These are phyloP conservation scores for Adela reaumurella DNA, from an alignment of 2,888 invertebrate genomes.

Conservation along the genomic window DNA sequence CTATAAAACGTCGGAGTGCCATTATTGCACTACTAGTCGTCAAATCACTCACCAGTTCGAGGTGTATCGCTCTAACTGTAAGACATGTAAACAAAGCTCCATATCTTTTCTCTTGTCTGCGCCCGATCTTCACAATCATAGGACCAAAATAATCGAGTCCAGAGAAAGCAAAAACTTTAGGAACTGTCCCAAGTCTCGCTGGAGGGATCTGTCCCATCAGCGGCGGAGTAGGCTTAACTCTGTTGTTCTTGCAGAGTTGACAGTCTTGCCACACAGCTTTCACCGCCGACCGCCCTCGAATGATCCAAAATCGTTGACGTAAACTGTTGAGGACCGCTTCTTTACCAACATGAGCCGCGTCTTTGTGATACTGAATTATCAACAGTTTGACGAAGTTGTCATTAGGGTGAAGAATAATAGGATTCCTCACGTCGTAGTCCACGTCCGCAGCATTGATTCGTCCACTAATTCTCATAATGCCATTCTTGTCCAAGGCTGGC, in stretches of 20 bases:
- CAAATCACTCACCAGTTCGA: constrained; percentile 3
- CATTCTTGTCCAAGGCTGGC: background rate
- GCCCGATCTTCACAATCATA: constrained; percentile 1
- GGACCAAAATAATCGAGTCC: background rate
- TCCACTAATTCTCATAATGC: constrained; percentile 1
- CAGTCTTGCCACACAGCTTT: constrained; percentile 1
- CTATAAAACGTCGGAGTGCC: constrained; percentile 9
- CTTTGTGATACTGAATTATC: constrained; percentile 3
- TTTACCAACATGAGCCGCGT: constrained; percentile 4
- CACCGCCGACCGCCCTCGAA: constrained; percentile 3
- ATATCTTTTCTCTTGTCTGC: constrained; percentile 5
- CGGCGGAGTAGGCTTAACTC: constrained; percentile 1
- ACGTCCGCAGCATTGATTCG: background rate
- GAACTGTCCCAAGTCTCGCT: background rate
- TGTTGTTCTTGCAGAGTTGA: constrained; percentile 2
- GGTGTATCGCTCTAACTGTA: constrained; percentile 4
- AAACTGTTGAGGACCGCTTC: constrained; percentile 4
- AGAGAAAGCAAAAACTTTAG: constrained; percentile 1
- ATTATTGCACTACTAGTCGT: constrained; percentile 9
- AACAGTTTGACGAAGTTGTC: constrained; percentile 3
- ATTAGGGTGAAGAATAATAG: constrained; percentile 1
- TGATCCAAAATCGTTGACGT: constrained; percentile 3
- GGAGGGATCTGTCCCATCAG: constrained; percentile 4
- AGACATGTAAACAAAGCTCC: constrained; percentile 6
- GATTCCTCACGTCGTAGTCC: constrained; percentile 1